Percentiles rank a stretch among this genome's conserved stretches.
Conservation (phyloP, 2,797 vertebrate genomes). For the Poliocrania exsul region DNA sequence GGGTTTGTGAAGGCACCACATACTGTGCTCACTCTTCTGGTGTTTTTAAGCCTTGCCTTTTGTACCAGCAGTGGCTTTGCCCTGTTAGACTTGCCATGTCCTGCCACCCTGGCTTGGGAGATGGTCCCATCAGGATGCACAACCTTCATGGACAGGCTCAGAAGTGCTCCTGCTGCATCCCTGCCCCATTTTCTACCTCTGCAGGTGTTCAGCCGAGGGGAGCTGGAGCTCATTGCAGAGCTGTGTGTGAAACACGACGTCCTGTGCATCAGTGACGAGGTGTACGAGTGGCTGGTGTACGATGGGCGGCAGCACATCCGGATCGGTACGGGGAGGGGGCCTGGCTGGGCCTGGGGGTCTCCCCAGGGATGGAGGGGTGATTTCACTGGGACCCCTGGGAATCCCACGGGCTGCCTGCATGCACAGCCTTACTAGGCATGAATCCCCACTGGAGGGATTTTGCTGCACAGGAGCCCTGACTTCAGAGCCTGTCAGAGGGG, state of each 20-base stretch:
- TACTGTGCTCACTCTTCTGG: neutral
- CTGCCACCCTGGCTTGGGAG: neutral
- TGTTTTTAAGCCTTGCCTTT: neutral
- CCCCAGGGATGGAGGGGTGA: neutral
- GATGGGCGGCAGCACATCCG: conserved; percentile 86
- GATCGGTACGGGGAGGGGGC: conserved; percentile 82
- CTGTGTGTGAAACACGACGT: conserved; percentile 88
- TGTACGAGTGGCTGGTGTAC: conserved; percentile 95
- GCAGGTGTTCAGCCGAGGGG: conserved; percentile 87
- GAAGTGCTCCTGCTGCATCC: neutral
- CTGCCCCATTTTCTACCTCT: neutral
- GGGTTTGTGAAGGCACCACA: neutral
- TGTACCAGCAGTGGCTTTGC: neutral
- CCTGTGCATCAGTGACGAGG: conserved; percentile 92
- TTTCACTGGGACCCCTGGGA: neutral
- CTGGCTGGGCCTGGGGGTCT: neutral
- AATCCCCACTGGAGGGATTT: neutral
- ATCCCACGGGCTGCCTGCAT: neutral
- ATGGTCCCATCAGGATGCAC: neutral
- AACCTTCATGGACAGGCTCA: neutral
- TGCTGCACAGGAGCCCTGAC: neutral
- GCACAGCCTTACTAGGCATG: neutral
- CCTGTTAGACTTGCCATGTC: neutral
- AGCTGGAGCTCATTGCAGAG: conserved; percentile 88
- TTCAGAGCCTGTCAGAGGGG: neutral